Conservation (phyloP, 2,797 vertebrate genomes). For the Scolopax rusticola region DNA sequence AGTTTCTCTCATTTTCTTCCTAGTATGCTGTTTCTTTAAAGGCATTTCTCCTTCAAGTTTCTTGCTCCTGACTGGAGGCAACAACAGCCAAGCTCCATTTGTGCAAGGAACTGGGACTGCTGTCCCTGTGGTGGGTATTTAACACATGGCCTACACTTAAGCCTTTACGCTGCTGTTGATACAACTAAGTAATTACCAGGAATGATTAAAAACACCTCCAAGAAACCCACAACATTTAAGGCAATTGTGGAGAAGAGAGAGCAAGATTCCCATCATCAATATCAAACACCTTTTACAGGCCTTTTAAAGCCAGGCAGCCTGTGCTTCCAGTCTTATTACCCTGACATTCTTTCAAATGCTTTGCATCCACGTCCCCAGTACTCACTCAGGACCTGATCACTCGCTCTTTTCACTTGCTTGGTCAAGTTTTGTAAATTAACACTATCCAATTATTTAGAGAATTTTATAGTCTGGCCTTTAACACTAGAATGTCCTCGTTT, state of each 20-base stretch:
- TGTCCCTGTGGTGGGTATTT: background rate
- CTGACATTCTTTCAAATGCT: background rate
- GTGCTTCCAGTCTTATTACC: background rate
- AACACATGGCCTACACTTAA: background rate
- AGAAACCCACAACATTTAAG: background rate
- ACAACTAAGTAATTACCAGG: background rate
- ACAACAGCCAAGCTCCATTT: background rate
- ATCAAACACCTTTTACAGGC: background rate
- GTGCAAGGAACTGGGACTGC: background rate
- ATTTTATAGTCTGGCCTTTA: background rate
- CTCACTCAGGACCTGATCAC: background rate
- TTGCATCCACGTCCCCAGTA: background rate
- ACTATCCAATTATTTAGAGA: background rate
- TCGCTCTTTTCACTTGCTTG: background rate
- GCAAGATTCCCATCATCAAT: background rate
- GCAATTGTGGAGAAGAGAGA: background rate
- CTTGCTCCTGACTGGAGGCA: background rate
- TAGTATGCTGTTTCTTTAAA: background rate
- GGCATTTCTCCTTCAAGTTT: background rate
- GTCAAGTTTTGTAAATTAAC: background rate
- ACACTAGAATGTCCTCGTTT: background rate
- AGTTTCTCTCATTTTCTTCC: background rate
- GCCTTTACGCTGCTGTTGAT: background rate
- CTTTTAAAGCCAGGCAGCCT: background rate
- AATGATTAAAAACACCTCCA: background rate